phyloP scores from a whole-genome alignment of 1,140 invertebrate species.

The Wasmannia auropunctata region DNA sequence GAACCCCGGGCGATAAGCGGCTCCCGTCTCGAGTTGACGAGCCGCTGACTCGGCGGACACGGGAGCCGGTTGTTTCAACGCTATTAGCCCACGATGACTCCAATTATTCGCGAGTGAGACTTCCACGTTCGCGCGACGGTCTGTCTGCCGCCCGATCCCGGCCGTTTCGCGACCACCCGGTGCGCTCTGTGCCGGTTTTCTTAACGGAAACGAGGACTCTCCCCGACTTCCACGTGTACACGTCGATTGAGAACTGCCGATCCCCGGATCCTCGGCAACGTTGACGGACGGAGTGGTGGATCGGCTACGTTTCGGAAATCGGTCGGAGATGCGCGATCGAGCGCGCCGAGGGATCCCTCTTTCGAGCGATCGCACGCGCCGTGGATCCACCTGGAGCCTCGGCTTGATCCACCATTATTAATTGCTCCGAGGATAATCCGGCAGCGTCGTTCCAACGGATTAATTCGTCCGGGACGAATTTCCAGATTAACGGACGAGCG shows the following conservation, averaged over 20 bases:
- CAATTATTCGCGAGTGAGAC: constrained; percentile 53
- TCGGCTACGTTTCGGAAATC: neutral
- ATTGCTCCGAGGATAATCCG: constrained; percentile 12
- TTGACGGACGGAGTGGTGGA: neutral
- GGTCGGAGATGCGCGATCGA: neutral
- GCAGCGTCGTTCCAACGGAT: neutral
- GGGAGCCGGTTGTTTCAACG: constrained; percentile 35
- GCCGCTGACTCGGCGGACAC: constrained; percentile 28
- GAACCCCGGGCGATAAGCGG: constrained; percentile 39
- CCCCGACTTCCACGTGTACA: constrained; percentile 5
- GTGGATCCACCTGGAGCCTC: constrained; percentile 9
- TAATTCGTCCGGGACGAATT: constrained; percentile 17
- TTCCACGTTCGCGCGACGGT: constrained; percentile 14
- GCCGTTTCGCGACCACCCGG: neutral
- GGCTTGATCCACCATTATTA: constrained; percentile 22
- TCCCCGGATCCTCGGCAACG: neutral
- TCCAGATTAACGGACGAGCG: neutral
- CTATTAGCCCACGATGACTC: constrained; percentile 47
- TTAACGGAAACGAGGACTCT: constrained; percentile 9
- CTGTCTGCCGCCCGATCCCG: neutral
- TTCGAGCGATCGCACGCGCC: constrained; percentile 32
- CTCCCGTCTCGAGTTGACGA: constrained; percentile 52
- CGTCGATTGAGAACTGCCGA: neutral
- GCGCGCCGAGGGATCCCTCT: constrained; percentile 13
- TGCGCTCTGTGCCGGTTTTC: neutral